Evolutionary conservation across 2,113 vertebrate genomes (phyloP).

Genomic region (Poeciliopsis occidentalis): DNA sequence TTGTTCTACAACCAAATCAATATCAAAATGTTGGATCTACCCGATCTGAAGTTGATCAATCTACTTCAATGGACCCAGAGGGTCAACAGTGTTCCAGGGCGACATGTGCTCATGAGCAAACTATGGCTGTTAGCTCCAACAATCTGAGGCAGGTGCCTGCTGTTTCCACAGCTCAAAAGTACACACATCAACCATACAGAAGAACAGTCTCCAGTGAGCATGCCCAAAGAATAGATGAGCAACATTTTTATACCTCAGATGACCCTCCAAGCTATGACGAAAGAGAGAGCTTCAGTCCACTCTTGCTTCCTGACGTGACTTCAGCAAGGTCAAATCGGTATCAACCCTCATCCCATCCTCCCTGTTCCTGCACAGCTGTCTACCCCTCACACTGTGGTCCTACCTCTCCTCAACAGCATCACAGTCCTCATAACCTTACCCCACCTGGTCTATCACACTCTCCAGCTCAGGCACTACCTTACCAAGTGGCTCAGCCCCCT

Average conservation of each 20-base stretch:
- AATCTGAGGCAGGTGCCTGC: constrained; percentile 44
- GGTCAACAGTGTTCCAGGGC: constrained; percentile 46
- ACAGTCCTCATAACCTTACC: constrained; percentile 68
- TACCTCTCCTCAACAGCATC: constrained; percentile 62
- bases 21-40: constrained; percentile 27
- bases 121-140: constrained; percentile 43
- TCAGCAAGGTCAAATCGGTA: constrained; percentile 61
- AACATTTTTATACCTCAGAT: constrained; percentile 76
- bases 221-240: constrained; percentile 50
- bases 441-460: constrained; percentile 69
- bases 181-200: constrained; percentile 42
- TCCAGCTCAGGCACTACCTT: constrained; percentile 63
- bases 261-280: constrained; percentile 85
- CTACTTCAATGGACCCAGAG: constrained; percentile 53
- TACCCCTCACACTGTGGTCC: constrained; percentile 63
- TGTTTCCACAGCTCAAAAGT: constrained; percentile 60
- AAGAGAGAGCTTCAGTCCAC: constrained; percentile 81
- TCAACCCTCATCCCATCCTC: constrained; percentile 67
- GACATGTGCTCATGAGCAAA: constrained; percentile 42
- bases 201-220: constrained; percentile 56
- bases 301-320: constrained; percentile 73
- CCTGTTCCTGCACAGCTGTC: constrained; percentile 73
- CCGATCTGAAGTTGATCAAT: constrained; percentile 31
- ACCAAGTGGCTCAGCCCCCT: constrained; percentile 59
- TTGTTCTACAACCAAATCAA: constrained; percentile 22